Evolutionary conservation across 2,113 vertebrate species (phyloP).

Genomic region (Xiphophorus maculatus): DNA sequence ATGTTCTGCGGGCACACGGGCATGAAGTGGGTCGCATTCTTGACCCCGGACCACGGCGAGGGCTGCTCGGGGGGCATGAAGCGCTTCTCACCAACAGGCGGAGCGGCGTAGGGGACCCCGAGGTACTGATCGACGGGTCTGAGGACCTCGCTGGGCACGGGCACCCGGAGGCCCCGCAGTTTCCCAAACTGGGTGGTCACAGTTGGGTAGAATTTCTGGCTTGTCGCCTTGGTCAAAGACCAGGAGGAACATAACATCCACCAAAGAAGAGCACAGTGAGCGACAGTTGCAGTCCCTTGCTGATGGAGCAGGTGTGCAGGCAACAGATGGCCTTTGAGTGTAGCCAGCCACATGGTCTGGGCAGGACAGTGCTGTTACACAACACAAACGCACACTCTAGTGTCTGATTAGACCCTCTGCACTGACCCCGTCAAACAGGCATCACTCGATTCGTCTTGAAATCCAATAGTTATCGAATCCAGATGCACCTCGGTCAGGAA

Average conservation of each 20-base stretch:
- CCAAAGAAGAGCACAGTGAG: constrained; percentile 76
- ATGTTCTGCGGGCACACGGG: constrained; percentile 98
- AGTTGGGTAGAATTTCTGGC: constrained; percentile 90
- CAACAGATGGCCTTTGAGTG: constrained; percentile 74
- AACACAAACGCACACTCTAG: constrained; percentile 66
- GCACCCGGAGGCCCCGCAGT: constrained; percentile 91
- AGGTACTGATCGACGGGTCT: constrained; percentile 92
- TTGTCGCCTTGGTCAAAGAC: constrained; percentile 86
- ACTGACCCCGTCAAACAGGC: constrained; percentile 62
- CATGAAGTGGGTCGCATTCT: constrained; percentile 95
- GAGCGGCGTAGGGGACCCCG: constrained; percentile 93
- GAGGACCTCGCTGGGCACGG: constrained; percentile 94
- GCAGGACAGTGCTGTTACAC: constrained; percentile 54
- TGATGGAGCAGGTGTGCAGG: constrained; percentile 74
- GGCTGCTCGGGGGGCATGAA: constrained; percentile 96
- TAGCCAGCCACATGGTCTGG: constrained; percentile 79
- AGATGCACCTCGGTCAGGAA: constrained; percentile 51
- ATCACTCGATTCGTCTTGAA: constrained; percentile 58
- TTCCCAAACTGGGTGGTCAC: constrained; percentile 96
- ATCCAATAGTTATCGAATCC: constrained; percentile 55
- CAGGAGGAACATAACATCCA: constrained; percentile 79
- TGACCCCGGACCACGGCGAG: constrained; percentile 89
- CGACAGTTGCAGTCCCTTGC: constrained; percentile 71
- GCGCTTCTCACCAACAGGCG: constrained; percentile 91
- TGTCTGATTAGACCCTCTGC: constrained; percentile 62